Conservation (phyloP, 2,888 invertebrate species). For the Lasioglossum figueresi region DNA sequence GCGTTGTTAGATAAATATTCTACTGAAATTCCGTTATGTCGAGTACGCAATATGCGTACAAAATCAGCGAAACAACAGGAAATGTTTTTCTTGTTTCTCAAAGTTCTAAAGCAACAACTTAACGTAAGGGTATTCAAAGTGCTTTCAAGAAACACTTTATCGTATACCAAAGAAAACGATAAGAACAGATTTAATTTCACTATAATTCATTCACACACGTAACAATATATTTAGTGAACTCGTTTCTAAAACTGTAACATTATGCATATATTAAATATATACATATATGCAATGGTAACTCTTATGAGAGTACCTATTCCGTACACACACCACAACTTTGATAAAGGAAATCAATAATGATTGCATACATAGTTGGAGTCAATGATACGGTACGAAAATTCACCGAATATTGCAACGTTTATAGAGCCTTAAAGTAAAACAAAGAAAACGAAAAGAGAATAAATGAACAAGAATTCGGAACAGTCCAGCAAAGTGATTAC, state of each 20-base stretch:
- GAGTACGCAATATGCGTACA: slow-evolving; percentile 18
- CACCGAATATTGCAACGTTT: slow-evolving; percentile 62
- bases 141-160: slow-evolving; percentile 42
- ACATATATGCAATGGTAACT: slow-evolving; percentile 46
- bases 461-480: slow-evolving; percentile 69
- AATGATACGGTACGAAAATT: slow-evolving; percentile 69
- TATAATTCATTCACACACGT: slow-evolving; percentile 59
- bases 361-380: slow-evolving; percentile 76
- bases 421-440: slow-evolving; percentile 71
- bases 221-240: slow-evolving; percentile 59
- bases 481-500: slow-evolving; percentile 77
- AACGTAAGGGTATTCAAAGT: slow-evolving; percentile 50
- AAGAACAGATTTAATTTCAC: slow-evolving; percentile 49
- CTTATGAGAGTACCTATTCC: slow-evolving; percentile 62
- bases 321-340: slow-evolving; percentile 63
- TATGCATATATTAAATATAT: slow-evolving; percentile 50
- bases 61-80: slow-evolving; percentile 41
- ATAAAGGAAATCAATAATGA: slow-evolving; percentile 67
- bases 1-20: slow-evolving; percentile 41
- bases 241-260: slow-evolving; percentile 67
- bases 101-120: slow-evolving; percentile 52
- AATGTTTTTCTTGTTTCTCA: slow-evolving; percentile 42
- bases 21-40: slow-evolving; percentile 45
- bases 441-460: slow-evolving; percentile 39
- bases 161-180: slow-evolving; percentile 16